Evolutionary conservation across 2,797 vertebrate genomes (phyloP).

Genomic region (Oreonectes daqikongensis): DNA sequence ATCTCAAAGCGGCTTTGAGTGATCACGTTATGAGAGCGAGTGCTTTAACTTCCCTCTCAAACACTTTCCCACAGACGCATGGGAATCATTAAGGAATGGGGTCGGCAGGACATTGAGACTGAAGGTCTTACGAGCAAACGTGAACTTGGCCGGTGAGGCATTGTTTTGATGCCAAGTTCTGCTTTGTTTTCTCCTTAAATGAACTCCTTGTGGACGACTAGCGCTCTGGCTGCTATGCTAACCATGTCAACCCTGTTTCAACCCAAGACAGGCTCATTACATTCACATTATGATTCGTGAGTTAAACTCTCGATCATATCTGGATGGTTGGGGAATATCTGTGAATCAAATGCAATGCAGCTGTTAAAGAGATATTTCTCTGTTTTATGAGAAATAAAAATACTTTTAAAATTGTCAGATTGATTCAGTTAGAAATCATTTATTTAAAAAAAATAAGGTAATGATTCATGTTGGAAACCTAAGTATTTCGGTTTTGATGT

Average conservation of each 20-base stretch:
- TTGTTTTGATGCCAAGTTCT: conserved; percentile 38
- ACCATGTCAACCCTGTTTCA: not conserved
- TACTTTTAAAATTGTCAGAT: no score
- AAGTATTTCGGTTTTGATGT: no score
- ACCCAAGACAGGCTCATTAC: not conserved
- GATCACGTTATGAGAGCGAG: conserved; percentile 69
- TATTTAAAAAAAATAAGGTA: no score
- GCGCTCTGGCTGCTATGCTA: conserved; percentile 14
- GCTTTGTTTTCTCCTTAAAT: conserved; percentile 26
- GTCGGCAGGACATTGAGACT: conserved; percentile 14
- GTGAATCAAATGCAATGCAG: no score
- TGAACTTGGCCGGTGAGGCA: conserved; percentile 8
- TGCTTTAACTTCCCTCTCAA: conserved; percentile 59
- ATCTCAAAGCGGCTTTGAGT: conserved; percentile 62
- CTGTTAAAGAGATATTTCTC: no score
- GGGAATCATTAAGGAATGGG: conserved; percentile 21
- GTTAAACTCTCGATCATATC: no score
- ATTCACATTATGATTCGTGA: not conserved
- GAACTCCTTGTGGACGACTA: conserved; percentile 11
- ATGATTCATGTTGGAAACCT: no score
- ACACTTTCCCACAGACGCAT: conserved; percentile 44
- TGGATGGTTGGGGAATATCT: no score
- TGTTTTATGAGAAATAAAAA: no score
- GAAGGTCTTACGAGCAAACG: conserved; percentile 9
- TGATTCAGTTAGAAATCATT: no score